phyloP scores from a whole-genome alignment of 2,113 vertebrate genomes.

The Caretta caretta region DNA sequence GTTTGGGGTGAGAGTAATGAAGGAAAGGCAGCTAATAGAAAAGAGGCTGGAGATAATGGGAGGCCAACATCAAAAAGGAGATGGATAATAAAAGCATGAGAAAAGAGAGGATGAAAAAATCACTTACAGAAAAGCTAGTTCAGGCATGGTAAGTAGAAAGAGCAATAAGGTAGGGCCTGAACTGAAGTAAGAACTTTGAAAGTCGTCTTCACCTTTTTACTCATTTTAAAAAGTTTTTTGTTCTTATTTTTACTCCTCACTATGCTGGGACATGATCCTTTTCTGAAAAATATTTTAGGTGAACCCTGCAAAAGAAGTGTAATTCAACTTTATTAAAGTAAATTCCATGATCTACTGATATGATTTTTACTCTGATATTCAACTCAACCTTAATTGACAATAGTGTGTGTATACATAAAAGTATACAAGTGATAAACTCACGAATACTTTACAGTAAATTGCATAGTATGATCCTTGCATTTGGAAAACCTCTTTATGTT shows the following conservation, averaged over 20 bases:
- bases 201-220: neutral
- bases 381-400: neutral
- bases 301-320: neutral
- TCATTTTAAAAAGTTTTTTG: neutral
- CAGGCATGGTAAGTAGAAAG: neutral
- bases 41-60: neutral
- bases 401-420: neutral
- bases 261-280: neutral
- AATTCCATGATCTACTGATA: neutral
- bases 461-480: neutral
- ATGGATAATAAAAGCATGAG: neutral
- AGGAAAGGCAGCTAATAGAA: neutral
- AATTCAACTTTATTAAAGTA: neutral
- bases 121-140: neutral
- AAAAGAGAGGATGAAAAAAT: neutral
- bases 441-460: neutral
- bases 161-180: neutral
- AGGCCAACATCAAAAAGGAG: neutral
- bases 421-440: neutral
- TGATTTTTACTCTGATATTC: neutral
- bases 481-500: neutral
- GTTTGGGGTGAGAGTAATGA: neutral
- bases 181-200: neutral
- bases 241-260: neutral
- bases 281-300: neutral